Conservation (phyloP, 2,113 vertebrate genomes). For the Neofelis nebulosa region DNA sequence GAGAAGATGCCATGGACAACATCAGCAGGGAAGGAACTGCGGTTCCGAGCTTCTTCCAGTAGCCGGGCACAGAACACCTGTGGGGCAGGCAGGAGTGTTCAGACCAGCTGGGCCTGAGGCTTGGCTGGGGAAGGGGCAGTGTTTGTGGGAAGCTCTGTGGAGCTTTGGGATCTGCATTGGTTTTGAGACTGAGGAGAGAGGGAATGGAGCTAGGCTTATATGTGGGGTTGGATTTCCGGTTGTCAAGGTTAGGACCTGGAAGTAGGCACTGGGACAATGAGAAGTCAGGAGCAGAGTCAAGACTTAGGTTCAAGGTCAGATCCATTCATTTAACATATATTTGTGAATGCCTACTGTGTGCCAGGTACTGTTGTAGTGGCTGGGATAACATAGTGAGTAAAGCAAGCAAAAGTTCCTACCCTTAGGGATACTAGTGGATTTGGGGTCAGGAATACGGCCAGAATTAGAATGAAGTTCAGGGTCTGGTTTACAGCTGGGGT, state of each 20-base stretch:
- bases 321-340: constrained; percentile 29
- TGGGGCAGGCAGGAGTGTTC: background rate
- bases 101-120: background rate
- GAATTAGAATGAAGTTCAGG: constrained; percentile 44
- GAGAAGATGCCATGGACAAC: constrained; percentile 95
- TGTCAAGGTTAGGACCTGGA: constrained; percentile 29
- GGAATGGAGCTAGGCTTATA: background rate
- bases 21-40: constrained; percentile 91
- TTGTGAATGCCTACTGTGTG: constrained; percentile 40
- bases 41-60: constrained; percentile 91
- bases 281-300: constrained; percentile 14
- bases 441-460: background rate
- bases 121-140: background rate
- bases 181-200: constrained; percentile 29
- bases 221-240: background rate
- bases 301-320: constrained; percentile 30
- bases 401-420: constrained; percentile 40
- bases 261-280: constrained; percentile 7
- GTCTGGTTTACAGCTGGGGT: background rate
- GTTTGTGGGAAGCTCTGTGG: constrained; percentile 2
- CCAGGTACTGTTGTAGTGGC: background rate
- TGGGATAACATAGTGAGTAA: constrained; percentile 27
- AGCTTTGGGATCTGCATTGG: constrained; percentile 19
- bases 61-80: constrained; percentile 93
- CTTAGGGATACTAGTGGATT: background rate